Evolutionary conservation across 1,140 invertebrate species (phyloP).

Genomic region (Drosophila paulistorum): DNA sequence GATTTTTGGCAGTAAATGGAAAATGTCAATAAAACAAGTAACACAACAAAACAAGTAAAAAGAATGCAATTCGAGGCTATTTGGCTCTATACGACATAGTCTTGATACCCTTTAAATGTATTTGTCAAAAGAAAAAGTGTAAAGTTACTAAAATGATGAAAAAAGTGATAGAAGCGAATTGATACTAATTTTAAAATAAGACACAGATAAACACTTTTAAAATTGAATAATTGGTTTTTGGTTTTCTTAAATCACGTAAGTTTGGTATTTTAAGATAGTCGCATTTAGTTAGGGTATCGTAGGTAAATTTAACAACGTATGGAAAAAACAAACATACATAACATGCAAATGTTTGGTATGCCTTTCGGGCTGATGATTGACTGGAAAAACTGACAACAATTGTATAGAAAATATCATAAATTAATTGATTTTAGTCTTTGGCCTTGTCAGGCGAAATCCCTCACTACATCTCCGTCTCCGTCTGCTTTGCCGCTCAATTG

Average conservation of each 20-base stretch:
- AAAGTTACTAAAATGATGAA: too few relatives aligned
- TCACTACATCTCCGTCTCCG: background rate
- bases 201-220: too few relatives aligned
- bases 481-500: background rate
- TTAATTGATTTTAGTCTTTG: constrained; percentile 73
- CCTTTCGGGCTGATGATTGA: constrained; percentile 13
- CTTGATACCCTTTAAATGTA: background rate
- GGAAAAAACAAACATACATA: constrained; percentile 17
- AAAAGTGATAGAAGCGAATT: too few relatives aligned
- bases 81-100: background rate
- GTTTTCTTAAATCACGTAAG: too few relatives aligned
- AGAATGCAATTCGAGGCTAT: background rate
- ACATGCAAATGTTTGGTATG: constrained; percentile 63
- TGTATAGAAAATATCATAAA: constrained; percentile 67
- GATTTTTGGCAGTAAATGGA: constrained; percentile 56
- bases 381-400: constrained; percentile 45
- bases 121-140: too few relatives aligned
- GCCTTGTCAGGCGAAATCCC: constrained; percentile 42
- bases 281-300: background rate
- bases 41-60: constrained; percentile 3
- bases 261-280: too few relatives aligned
- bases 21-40: constrained; percentile 63
- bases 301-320: constrained; percentile 1
- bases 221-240: too few relatives aligned
- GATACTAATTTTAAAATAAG: too few relatives aligned